Base-by-base conservation (phyloP, 2,888 invertebrate genomes). In the Heliconius ismenius region DNA sequence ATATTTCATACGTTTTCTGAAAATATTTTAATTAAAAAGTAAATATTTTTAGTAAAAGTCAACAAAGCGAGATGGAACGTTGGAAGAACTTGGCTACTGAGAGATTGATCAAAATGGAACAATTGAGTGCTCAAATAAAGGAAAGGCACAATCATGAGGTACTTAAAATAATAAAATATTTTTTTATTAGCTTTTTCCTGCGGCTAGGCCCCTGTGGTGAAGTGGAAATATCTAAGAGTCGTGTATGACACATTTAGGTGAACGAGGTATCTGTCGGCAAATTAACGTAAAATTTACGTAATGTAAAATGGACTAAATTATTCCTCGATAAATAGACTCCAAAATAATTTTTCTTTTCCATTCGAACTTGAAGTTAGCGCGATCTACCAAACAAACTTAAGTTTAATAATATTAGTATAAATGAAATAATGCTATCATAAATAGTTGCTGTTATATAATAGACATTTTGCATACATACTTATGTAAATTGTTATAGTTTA, bases 81-180 rank as follows among this genome's bases (percentile, higher is more conserved):
- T 97, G 97, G 97, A 95, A 96, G 85, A 91, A 92, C 68, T 91
- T 96, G 81, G 96, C 97, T 9, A 93, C 95, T 75, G 96, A 96
- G 86, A 93, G 96, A 83, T 88, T 96, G 10, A 90, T 93, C 39
- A 95, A 96, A 85, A 95, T 96, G 93, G 96, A 96, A 84, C 93
- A 94, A 68, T 88, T 95, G 69, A 93, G 95, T 83, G 89, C 92
- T 72, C 95, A 96, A 84, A 86, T 96, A 72, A 95, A 96, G 83
- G 95, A 95, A 79, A 94, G 96, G 75, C 96, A 96, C 85, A 93
- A 93, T 82, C 93, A 94, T 79, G 96, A 96, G 88, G 93, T 93
- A 28, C 28, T 28, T 28, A 32, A 77, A 84, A 80, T 77, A 26
- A 18, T 3, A 32, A 65, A 54, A n/a, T 18, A n/a, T n/a, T 3